These are phyloP conservation scores for Stichodactyla helianthus DNA, from an alignment of 64 coral and sea anemone genomes.

Conservation along the genomic window DNA sequence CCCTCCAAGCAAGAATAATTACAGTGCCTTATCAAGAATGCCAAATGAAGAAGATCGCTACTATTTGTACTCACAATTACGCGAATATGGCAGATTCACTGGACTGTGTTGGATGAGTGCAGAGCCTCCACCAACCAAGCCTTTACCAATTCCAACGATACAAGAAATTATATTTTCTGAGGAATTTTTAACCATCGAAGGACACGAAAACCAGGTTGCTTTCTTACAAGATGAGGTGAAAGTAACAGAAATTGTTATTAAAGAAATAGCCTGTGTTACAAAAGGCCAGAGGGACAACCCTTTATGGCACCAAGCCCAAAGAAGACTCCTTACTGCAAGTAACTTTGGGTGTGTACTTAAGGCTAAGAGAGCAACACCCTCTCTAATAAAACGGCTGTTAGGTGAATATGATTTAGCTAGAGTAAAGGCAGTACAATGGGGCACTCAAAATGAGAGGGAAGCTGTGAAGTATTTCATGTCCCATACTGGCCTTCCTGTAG, in stretches of 20 bases:
- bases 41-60: too few relatives aligned
- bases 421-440: conserved; percentile 31
- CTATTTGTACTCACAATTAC: neutral
- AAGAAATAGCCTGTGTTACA: neutral
- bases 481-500: neutral
- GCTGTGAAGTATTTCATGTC: conserved; percentile 20
- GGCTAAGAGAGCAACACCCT: too few relatives aligned
- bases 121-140: conserved; percentile 6
- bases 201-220: neutral
- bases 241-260: neutral
- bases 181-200: neutral
- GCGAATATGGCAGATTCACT: conserved; percentile 22
- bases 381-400: neutral
- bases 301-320: conserved; percentile 4
- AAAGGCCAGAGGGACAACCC: neutral
- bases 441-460: conserved; percentile 15
- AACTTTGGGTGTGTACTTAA: conserved; percentile 26
- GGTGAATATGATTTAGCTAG: conserved; percentile 22
- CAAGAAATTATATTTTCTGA: neutral
- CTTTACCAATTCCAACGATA: conserved; percentile 12
- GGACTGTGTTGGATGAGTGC: conserved; percentile 30
- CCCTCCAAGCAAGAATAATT: too few relatives aligned
- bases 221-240: neutral
- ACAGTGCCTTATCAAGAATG: too few relatives aligned
- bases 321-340: conserved; percentile 5